These are phyloP conservation scores for Crotophaga sulcirostris DNA, from an alignment of 2,113 vertebrate species.

Conservation along the genomic window DNA sequence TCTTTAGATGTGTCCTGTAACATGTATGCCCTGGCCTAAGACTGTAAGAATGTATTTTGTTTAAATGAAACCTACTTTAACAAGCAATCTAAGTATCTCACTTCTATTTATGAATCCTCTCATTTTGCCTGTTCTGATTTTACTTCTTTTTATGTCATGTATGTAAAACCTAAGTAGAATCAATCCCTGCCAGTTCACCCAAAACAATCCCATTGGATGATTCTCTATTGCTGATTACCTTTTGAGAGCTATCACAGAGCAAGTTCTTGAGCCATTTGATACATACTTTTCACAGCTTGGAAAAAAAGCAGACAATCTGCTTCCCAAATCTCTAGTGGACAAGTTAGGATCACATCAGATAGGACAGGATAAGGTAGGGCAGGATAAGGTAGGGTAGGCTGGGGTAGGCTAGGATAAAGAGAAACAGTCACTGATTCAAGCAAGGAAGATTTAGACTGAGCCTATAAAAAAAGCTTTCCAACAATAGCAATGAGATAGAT, in stretches of 20 bases:
- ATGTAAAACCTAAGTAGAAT: not conserved
- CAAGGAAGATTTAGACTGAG: not conserved
- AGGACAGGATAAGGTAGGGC: not conserved
- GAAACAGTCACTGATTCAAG: not conserved
- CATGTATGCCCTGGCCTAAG: not conserved
- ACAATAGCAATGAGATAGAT: not conserved
- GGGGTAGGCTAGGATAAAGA: not conserved
- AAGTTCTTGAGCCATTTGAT: not conserved
- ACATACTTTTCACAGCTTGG: not conserved
- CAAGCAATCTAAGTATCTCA: not conserved
- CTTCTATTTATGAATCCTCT: not conserved
- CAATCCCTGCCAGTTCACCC: not conserved
- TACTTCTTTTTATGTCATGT: not conserved
- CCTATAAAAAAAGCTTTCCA: not conserved
- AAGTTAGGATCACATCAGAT: not conserved
- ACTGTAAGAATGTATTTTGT: not conserved
- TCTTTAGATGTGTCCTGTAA: not conserved
- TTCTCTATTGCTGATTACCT: not conserved
- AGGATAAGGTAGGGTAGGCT: not conserved
- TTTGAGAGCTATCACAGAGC: not conserved
- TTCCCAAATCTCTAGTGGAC: not conserved
- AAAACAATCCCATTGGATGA: not conserved
- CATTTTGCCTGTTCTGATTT: not conserved
- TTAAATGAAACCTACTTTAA: not conserved
- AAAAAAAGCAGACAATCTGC: not conserved